A percentile compares a stretch with the other conserved stretches of the same genome.
phyloP scores from a whole-genome alignment of 1,140 invertebrate genomes.

The Cotesia vestalis region DNA sequence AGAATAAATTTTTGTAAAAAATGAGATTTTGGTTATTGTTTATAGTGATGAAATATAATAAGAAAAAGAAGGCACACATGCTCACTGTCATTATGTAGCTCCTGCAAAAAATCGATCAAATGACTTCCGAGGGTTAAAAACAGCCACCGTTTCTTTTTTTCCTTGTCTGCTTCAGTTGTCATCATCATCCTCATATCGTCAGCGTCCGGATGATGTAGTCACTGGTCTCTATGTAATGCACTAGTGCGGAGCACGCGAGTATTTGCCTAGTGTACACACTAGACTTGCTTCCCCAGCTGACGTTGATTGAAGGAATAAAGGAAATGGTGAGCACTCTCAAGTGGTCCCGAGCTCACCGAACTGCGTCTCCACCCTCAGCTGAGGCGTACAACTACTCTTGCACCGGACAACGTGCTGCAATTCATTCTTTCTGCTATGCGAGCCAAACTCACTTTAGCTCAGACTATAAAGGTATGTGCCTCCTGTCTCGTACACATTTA shows the following conservation, averaged over 20 bases:
- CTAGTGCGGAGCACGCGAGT: constrained; percentile 59
- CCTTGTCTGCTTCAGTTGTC: constrained; percentile 28
- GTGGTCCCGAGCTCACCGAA: constrained; percentile 40
- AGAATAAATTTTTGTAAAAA: background rate
- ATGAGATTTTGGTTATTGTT: background rate
- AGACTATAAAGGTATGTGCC: too few relatives aligned
- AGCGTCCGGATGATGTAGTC: constrained; percentile 57
- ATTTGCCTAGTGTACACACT: constrained; percentile 65
- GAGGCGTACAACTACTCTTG: constrained; percentile 38
- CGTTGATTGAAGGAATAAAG: constrained; percentile 67
- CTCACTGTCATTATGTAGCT: background rate
- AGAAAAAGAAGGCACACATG: too few relatives aligned
- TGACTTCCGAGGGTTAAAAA: constrained; percentile 23
- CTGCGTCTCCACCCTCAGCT: constrained; percentile 31
- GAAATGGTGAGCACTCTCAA: constrained; percentile 60
- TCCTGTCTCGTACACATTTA: too few relatives aligned
- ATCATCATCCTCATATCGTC: constrained; percentile 32
- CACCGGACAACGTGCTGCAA: constrained; percentile 12
- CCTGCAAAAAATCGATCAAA: constrained; percentile 33
- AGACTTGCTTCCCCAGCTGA: constrained; percentile 64
- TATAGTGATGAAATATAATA: too few relatives aligned
- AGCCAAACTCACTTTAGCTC: background rate
- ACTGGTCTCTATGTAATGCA: constrained; percentile 60
- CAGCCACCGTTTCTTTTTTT: constrained; percentile 13
- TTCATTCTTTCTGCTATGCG: constrained; percentile 1